A percentile compares a stretch with the other conserved stretches of the same genome.
Conservation (phyloP, 1,140 invertebrate species). For the Neotoxoptera formosana region DNA sequence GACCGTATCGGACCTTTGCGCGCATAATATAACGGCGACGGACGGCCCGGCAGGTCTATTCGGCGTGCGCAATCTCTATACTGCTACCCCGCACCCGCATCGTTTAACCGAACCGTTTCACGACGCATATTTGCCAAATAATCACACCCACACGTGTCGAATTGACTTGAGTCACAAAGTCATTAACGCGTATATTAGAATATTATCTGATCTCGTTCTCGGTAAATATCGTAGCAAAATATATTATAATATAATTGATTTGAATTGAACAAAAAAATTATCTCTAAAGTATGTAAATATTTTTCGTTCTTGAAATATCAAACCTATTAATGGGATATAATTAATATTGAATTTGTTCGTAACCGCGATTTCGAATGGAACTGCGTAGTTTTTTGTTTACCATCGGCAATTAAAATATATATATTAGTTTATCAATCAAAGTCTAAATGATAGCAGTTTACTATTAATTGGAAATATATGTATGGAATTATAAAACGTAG, state of each 20-base stretch:
- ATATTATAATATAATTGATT: not conserved
- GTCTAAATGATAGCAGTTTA: not conserved
- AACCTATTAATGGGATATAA: not conserved
- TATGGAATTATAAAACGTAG: not conserved
- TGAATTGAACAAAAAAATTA: not conserved
- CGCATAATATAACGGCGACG: too few relatives aligned
- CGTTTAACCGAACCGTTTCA: not conserved
- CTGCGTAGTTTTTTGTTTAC: not conserved
- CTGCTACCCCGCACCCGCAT: not conserved
- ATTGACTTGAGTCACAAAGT: not conserved
- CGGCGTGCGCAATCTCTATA: not conserved
- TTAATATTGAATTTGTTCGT: not conserved
- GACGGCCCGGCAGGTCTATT: not conserved
- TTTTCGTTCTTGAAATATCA: not conserved
- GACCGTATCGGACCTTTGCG: not conserved
- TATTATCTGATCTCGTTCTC: not conserved
- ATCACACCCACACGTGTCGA: not conserved
- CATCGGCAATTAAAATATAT: not conserved
- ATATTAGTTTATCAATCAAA: not conserved
- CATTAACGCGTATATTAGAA: not conserved
- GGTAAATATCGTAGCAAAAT: not conserved
- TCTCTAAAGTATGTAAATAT: not conserved
- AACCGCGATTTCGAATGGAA: not conserved
- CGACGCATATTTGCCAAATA: not conserved
- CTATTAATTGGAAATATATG: not conserved